Evolutionary conservation across 2,113 vertebrate genomes (phyloP).

Genomic region (Rhodinocichla rosea): DNA sequence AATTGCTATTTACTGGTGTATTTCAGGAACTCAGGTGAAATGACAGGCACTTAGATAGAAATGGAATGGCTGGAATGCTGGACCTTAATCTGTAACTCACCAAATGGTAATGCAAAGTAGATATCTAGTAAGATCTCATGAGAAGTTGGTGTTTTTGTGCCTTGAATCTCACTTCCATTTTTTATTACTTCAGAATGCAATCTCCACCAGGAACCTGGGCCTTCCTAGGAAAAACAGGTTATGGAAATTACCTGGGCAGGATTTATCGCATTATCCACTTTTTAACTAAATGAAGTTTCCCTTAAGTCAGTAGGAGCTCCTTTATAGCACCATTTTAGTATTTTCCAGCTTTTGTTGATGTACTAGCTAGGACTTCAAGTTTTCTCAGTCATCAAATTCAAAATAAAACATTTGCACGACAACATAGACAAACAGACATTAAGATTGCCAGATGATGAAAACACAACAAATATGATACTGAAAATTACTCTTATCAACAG

Average conservation of each 20-base stretch:
- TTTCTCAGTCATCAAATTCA: background rate
- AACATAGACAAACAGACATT: background rate
- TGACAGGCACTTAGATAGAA: background rate
- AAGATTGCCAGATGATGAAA: background rate
- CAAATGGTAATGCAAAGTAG: slow-evolving; percentile 60
- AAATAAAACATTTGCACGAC: background rate
- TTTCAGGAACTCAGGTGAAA: background rate
- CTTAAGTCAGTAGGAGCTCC: background rate
- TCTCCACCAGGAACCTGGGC: slow-evolving; percentile 66
- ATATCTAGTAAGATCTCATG: slow-evolving; percentile 65
- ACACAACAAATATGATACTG: background rate
- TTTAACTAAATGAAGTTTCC: background rate
- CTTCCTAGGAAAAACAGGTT: slow-evolving; percentile 46
- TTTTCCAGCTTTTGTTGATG: background rate
- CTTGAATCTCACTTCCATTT: slow-evolving; percentile 57
- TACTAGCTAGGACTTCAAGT: background rate
- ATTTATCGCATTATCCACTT: background rate
- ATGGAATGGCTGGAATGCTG: background rate
- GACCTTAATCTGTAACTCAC: slow-evolving; percentile 1
- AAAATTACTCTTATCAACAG: background rate
- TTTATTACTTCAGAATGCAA: slow-evolving; percentile 61
- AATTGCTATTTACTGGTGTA: background rate
- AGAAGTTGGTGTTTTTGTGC: slow-evolving; percentile 56
- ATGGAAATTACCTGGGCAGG: background rate
- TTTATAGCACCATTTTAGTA: background rate